Conservation (phyloP, 37 sponge, comb jelly and placozoan species). For the Axinella damicornis region DNA sequence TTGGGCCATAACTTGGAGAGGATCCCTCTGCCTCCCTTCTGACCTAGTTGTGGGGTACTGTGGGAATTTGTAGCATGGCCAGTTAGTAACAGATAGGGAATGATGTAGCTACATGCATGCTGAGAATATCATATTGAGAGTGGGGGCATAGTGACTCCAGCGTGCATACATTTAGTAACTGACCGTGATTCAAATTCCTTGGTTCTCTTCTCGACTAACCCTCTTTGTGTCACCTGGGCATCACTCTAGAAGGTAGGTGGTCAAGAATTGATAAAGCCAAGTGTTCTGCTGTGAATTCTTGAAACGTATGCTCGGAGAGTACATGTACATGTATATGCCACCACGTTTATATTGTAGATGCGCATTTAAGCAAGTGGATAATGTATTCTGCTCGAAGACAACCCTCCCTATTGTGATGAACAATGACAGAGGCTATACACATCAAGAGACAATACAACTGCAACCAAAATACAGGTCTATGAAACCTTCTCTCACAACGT, state of each 20-base stretch:
- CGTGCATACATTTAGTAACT: background rate
- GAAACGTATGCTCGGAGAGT: background rate
- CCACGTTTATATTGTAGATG: no score
- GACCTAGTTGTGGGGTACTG: background rate
- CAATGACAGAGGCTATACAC: no score
- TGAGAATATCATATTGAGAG: no score
- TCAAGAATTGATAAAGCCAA: background rate
- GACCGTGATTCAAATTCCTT: conserved; percentile 11
- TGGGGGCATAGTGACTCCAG: background rate
- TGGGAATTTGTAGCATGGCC: background rate
- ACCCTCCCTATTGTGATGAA: no score
- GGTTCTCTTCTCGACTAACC: conserved; percentile 26
- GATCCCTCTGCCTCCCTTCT: background rate
- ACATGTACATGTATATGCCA: no score
- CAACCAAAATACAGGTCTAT: no score
- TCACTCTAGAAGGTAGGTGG: conserved; percentile 1
- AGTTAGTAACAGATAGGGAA: no score
- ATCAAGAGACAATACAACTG: no score
- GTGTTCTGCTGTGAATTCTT: background rate
- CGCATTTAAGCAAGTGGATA: no score
- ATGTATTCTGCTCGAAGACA: no score
- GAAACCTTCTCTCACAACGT: background rate
- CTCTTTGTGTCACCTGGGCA: background rate
- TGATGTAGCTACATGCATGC: no score
- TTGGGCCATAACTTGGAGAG: conserved; percentile 28